Evolutionary conservation across 2,888 invertebrate genomes (phyloP).

Genomic region (Dione vanillae): DNA sequence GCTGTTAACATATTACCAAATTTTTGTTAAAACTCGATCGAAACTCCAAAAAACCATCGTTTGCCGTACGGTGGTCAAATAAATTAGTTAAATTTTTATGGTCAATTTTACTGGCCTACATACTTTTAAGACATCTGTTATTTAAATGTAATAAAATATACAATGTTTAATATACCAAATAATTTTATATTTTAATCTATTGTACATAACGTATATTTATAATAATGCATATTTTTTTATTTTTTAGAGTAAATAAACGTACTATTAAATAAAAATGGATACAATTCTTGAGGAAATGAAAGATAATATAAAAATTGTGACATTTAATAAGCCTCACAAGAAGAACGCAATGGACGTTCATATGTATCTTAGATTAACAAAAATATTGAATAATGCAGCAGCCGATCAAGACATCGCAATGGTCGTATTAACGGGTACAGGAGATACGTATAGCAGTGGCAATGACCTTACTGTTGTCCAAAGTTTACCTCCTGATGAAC

Average conservation of each 20-base stretch:
- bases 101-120: too few species aligned
- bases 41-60: too few species aligned
- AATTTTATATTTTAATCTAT: neutral
- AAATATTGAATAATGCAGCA: slow-evolving; percentile 88
- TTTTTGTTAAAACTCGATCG: too few species aligned
- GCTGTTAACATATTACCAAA: too few species aligned
- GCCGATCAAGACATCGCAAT: slow-evolving; percentile 86
- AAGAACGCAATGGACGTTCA: slow-evolving; percentile 90
- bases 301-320: slow-evolving; percentile 78
- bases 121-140: too few species aligned
- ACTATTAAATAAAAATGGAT: slow-evolving; percentile 52
- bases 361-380: slow-evolving; percentile 87
- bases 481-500: slow-evolving; percentile 54
- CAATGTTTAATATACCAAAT: neutral
- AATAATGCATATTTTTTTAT: neutral
- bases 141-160: neutral
- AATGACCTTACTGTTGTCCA: slow-evolving; percentile 85
- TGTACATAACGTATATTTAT: neutral
- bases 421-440: slow-evolving; percentile 91
- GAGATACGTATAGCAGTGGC: slow-evolving; percentile 93
- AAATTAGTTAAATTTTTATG: too few species aligned
- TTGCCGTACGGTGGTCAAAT: too few species aligned
- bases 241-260: slow-evolving; percentile 4
- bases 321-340: slow-evolving; percentile 89
- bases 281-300: slow-evolving; percentile 60